Conservation (phyloP, 2,888 invertebrate species). For the Sarcophaga rosellei region DNA sequence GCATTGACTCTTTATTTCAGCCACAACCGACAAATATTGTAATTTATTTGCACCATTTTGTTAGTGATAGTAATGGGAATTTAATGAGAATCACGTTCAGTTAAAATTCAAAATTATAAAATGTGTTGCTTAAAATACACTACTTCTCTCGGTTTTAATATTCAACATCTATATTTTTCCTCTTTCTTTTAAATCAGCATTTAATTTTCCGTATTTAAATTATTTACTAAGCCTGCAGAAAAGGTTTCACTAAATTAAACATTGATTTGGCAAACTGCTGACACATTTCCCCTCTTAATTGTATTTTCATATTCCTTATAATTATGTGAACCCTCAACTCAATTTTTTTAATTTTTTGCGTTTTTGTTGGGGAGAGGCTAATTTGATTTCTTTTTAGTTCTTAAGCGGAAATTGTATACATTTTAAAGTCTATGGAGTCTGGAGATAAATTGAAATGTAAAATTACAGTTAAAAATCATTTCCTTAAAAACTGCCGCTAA, state of each 20-base stretch:
- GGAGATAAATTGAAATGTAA: conserved; percentile 39
- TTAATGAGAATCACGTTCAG: no score
- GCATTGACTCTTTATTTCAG: no score
- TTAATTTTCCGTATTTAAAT: neutral
- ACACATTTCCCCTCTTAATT: conserved; percentile 12
- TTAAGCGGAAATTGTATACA: conserved; percentile 34
- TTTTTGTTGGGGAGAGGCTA: neutral
- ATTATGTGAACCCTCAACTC: neutral
- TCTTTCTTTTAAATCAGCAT: neutral
- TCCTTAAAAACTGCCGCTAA: neutral
- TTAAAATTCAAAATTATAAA: no score
- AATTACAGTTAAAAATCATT: conserved; percentile 29
- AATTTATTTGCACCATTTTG: no score
- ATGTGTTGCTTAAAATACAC: no score
- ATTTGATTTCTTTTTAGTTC: conserved; percentile 15
- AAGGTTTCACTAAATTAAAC: neutral
- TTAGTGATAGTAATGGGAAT: no score
- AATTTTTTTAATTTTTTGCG: neutral
- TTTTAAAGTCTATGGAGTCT: conserved; percentile 31
- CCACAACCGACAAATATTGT: no score
- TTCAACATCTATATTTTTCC: neutral
- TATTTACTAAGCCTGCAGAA: neutral
- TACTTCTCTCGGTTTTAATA: no score
- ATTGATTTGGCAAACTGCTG: conserved; percentile 17
- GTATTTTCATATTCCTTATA: conserved; percentile 8